Conservation (phyloP, 2,888 invertebrate genomes). For the Drosophila borborema region DNA sequence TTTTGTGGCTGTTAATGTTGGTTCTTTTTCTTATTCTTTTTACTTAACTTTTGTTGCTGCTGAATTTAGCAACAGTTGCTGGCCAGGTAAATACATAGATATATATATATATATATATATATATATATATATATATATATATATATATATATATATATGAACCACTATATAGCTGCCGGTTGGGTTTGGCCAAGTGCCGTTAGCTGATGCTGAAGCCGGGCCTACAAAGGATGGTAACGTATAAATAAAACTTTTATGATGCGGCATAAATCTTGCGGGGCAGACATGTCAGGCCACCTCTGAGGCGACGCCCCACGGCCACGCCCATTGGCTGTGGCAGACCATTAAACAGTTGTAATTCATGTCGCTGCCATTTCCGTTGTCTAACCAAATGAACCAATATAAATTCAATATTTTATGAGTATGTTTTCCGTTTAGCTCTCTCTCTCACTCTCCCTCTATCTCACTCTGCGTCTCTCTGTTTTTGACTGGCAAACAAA, state of each 20-base stretch:
- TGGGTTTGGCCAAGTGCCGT: conserved; percentile 24
- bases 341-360: conserved; percentile 63
- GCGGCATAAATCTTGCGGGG: conserved; percentile 52
- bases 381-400: conserved; percentile 63
- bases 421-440: conserved; percentile 33
- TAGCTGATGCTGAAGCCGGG: conserved; percentile 14
- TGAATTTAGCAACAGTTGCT: background rate
- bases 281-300: conserved; percentile 10
- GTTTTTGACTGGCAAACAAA: conserved; percentile 19
- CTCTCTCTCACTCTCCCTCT: background rate
- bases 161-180: background rate
- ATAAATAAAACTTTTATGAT: conserved; percentile 57
- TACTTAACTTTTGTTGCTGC: background rate
- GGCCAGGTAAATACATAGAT: conserved; percentile 1
- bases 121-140: background rate
- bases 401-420: conserved; percentile 73
- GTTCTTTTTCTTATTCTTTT: background rate
- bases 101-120: too few species aligned
- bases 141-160: background rate
- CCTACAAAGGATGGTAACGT: conserved; percentile 26
- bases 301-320: conserved; percentile 22
- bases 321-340: conserved; percentile 41
- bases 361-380: conserved; percentile 60
- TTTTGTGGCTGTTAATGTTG: conserved; percentile 4
- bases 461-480: conserved; percentile 6